Evolutionary conservation across 2,113 vertebrate species (phyloP), one percentile per base, ranked within the genome.

Genomic region (Nesogale talazaci): DNA sequence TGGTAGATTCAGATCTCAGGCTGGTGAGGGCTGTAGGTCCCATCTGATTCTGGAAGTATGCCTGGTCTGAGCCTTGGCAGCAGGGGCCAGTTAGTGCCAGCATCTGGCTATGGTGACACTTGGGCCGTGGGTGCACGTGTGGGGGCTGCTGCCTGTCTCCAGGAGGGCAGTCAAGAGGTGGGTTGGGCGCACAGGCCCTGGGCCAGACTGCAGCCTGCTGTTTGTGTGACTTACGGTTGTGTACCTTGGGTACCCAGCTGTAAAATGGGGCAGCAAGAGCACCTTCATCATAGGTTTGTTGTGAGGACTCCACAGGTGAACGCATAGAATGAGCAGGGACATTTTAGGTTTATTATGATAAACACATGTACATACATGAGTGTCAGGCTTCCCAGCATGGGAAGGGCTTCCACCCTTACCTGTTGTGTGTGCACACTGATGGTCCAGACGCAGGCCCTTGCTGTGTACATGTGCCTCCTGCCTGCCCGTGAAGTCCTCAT

Each of bases 351-450:
- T 70, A 2, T 20, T 40, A 29, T n/a, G 31, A 46, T 6, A 14
- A 0, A 7, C 1, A 3, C 8, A 0, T 14, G 20, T 40, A 1
- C 38, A 7, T 57, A 36, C 5, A 0, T 40, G 52, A 46, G 83
- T 34, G 0, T 8, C n/a, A 3, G 38, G 57, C 84, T 84, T 74
- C 3, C 0, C 31, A 12, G 3, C 16, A 36, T 59, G 34, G 6
- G 19, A 72, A 22, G 23, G 61, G 19, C 4, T 15, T 23, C 40
- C 34, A 34, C 12, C 57, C 8, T 16, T 16, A 25, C 0, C 1
- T 7, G 34, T 4, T 52, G 11, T 11, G 57, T 9, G 63, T 22
- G 40, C 52, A 59, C 34, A 1, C 0, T 27, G 2, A 0, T 79
- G 40, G 19, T 65, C 79, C 52, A 16, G 6, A 34, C 2, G 10